These are phyloP conservation scores for Delphinus delphis DNA, from an alignment of 2,113 vertebrate genomes.

Conservation along the genomic window DNA sequence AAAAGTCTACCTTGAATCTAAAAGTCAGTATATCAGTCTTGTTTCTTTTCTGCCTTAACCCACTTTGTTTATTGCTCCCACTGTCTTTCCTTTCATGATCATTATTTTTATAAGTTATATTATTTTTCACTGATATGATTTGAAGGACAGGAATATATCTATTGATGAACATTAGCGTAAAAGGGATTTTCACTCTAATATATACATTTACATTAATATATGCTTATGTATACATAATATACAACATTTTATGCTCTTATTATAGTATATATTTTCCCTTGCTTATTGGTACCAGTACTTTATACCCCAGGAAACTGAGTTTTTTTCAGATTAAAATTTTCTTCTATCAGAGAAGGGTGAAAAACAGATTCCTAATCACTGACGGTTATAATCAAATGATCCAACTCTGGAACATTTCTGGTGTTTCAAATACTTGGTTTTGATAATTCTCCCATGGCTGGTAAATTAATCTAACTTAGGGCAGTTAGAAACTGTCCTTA, in stretches of 20 bases:
- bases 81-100: background rate
- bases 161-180: background rate
- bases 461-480: background rate
- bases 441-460: background rate
- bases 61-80: background rate
- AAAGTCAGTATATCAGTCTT: background rate
- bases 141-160: background rate
- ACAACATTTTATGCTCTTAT: background rate
- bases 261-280: background rate
- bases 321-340: background rate
- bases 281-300: background rate
- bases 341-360: background rate
- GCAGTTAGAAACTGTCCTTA: background rate
- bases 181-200: background rate
- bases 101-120: background rate
- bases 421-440: background rate
- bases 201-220: background rate
- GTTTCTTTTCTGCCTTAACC: background rate
- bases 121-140: background rate
- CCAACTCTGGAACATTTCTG: background rate
- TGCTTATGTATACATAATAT: background rate
- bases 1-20: background rate
- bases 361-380: background rate
- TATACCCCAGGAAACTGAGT: background rate
- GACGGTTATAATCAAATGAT: background rate